A percentile compares a stretch with the other conserved stretches of the same genome.
Conservation (phyloP, 2,888 invertebrate genomes). For the Tupiocoris notatus region DNA sequence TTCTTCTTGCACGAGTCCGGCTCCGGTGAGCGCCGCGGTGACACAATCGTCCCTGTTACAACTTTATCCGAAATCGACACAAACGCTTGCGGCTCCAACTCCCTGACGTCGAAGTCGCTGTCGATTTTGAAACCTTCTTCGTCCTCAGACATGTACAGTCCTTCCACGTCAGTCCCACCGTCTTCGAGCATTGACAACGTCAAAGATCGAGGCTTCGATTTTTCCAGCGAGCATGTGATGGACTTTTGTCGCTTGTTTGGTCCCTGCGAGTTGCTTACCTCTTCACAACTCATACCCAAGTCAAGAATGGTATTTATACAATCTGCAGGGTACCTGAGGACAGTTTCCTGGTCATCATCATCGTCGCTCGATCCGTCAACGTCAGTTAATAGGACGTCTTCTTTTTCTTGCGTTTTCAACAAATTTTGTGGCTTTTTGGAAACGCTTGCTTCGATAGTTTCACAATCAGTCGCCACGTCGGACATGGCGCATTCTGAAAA, state of each 20-base stretch:
- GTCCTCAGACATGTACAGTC: slow-evolving; percentile 43
- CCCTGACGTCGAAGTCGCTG: neutral
- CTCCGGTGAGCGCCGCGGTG: slow-evolving; percentile 29
- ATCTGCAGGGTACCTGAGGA: slow-evolving; percentile 48
- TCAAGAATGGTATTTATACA: slow-evolving; percentile 36
- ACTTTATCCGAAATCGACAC: slow-evolving; percentile 38
- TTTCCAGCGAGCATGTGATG: slow-evolving; percentile 38
- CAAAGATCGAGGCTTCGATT: slow-evolving; percentile 11
- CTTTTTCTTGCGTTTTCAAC: slow-evolving; percentile 4
- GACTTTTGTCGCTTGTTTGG: slow-evolving; percentile 42
- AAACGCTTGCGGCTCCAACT: slow-evolving; percentile 30
- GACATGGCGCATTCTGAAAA: slow-evolving; percentile 25
- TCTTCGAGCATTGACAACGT: slow-evolving; percentile 21
- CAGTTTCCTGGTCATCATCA: slow-evolving; percentile 44
- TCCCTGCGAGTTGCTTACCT: slow-evolving; percentile 32
- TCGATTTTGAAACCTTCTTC: slow-evolving; percentile 29
- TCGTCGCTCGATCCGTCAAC: slow-evolving; percentile 53
- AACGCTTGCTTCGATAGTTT: slow-evolving; percentile 18
- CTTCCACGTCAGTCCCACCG: slow-evolving; percentile 40
- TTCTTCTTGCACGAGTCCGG: slow-evolving; percentile 8
- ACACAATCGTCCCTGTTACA: slow-evolving; percentile 2
- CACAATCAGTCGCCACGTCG: slow-evolving; percentile 26
- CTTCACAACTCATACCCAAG: slow-evolving; percentile 42
- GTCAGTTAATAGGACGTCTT: slow-evolving; percentile 43
- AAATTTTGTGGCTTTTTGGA: neutral